These are phyloP conservation scores for Silurus meridionalis DNA, from an alignment of 2,113 vertebrate species.

Conservation along the genomic window DNA sequence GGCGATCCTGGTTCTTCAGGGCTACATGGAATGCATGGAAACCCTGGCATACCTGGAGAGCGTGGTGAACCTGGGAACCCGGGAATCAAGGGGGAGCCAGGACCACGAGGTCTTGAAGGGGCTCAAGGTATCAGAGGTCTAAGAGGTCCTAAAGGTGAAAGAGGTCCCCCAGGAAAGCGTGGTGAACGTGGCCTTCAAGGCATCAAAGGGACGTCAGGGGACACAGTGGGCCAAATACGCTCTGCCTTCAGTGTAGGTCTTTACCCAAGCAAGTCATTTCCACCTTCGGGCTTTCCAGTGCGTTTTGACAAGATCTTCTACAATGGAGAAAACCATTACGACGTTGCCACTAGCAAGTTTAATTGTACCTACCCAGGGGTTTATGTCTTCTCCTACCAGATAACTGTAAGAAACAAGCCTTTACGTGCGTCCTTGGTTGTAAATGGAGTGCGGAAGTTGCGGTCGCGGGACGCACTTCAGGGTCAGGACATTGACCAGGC, in stretches of 20 bases:
- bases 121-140: conserved; percentile 77
- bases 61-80: conserved; percentile 78
- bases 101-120: conserved; percentile 73
- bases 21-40: conserved; percentile 74
- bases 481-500: conserved; percentile 95
- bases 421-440: conserved; percentile 84
- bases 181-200: conserved; percentile 81
- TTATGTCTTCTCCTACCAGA: conserved; percentile 90
- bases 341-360: conserved; percentile 81
- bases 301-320: conserved; percentile 90
- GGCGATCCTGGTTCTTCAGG: conserved; percentile 82
- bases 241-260: conserved; percentile 90
- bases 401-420: conserved; percentile 89
- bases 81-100: conserved; percentile 84
- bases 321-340: conserved; percentile 84
- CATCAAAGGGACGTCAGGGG: conserved; percentile 81
- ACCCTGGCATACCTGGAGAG: conserved; percentile 75
- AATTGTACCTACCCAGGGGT: conserved; percentile 85
- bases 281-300: conserved; percentile 83
- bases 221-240: conserved; percentile 53
- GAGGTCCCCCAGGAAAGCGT: conserved; percentile 83
- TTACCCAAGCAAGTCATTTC: conserved; percentile 86
- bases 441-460: conserved; percentile 78
- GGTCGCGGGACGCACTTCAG: conserved; percentile 86
- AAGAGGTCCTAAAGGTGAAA: conserved; percentile 80